Conservation (phyloP, 35 echinoderm and acorn worm genomes). For the Strongylocentrotus purpuratus region DNA sequence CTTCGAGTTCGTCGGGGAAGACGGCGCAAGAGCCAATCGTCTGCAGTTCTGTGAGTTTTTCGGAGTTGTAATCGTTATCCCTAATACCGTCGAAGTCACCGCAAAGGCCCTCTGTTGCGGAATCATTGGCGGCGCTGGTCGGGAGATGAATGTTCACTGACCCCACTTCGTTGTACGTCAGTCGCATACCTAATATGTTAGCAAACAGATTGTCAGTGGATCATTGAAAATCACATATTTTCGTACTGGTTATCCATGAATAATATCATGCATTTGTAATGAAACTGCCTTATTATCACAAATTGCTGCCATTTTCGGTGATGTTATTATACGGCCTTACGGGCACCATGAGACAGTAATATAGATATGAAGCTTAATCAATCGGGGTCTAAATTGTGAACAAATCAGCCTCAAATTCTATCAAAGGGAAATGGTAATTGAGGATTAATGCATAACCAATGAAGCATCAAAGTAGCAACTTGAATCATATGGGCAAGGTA, state of each 20-base stretch:
- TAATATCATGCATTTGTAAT: background rate
- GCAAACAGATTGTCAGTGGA: background rate
- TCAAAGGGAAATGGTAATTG: no score
- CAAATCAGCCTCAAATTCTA: no score
- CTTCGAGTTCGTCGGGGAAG: background rate
- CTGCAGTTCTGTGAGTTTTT: background rate
- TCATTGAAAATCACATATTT: background rate
- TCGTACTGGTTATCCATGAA: background rate
- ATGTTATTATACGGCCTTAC: no score
- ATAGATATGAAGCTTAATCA: no score
- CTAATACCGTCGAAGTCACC: slow-evolving; percentile 47
- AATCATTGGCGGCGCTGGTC: background rate
- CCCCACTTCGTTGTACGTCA: background rate
- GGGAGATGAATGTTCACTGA: slow-evolving; percentile 25
- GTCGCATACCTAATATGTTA: background rate
- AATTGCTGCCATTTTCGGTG: no score
- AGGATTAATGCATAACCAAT: no score
- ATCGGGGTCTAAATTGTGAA: no score
- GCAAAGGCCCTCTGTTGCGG: background rate
- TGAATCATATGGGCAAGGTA: no score
- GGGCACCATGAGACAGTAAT: no score
- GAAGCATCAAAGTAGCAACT: no score
- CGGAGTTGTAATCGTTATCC: background rate
- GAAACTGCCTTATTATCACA: no score
- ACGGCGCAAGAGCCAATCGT: background rate